These are phyloP conservation scores for Lycorma delicatula DNA, from an alignment of 1,140 invertebrate genomes.

Conservation along the genomic window DNA sequence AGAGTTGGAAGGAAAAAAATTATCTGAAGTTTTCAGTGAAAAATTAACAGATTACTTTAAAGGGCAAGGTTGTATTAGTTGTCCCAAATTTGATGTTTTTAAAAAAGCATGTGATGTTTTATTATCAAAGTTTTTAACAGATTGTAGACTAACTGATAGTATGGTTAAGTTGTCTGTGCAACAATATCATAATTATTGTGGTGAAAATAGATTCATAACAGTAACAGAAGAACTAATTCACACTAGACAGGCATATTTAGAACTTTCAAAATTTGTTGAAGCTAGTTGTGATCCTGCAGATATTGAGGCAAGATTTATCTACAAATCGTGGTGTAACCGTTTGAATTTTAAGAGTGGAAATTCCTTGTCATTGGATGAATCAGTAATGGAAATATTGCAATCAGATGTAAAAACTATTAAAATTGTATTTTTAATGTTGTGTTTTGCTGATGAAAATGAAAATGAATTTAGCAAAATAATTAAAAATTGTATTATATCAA, in stretches of 20 bases:
- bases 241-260: not conserved
- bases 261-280: not conserved
- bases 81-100: constrained; percentile 30
- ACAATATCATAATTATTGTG: not conserved
- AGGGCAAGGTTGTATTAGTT: constrained; percentile 25
- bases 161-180: constrained; percentile 15
- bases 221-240: not conserved
- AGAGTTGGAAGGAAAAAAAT: constrained; percentile 28
- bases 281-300: not conserved
- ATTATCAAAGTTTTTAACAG: constrained; percentile 33
- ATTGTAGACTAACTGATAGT: constrained; percentile 25
- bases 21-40: constrained; percentile 25
- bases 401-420: too few relatives aligned
- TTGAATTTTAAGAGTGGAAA: too few relatives aligned
- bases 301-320: not conserved
- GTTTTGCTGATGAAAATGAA: too few relatives aligned
- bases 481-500: too few relatives aligned
- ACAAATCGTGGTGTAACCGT: too few relatives aligned
- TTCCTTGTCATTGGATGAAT: too few relatives aligned
- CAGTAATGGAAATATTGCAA: too few relatives aligned
- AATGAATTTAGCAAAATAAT: too few relatives aligned
- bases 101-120: constrained; percentile 33
- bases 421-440: too few relatives aligned
- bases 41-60: constrained; percentile 30
- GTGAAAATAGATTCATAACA: constrained; percentile 3